Conservation (phyloP, 2,113 vertebrate species). For the Oncorhynchus kisutch region DNA sequence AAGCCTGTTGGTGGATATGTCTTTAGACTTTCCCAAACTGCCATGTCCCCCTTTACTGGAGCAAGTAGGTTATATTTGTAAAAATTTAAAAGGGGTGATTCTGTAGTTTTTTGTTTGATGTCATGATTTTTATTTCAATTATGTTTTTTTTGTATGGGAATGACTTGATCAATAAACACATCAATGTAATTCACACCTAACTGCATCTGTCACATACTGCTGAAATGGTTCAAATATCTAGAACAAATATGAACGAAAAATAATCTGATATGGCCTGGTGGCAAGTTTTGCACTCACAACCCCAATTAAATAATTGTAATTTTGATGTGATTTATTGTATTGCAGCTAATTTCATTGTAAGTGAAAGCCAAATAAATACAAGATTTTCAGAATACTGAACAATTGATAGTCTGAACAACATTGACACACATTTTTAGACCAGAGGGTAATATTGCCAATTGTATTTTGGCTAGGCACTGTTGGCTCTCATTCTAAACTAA, state of each 20-base stretch:
- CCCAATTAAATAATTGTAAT: background rate
- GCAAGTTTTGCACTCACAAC: background rate
- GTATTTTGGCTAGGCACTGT: background rate
- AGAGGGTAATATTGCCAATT: constrained; percentile 27
- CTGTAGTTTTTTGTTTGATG: constrained; percentile 1
- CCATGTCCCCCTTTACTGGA: background rate
- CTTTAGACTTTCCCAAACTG: background rate
- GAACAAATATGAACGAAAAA: background rate
- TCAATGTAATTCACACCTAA: constrained; percentile 17
- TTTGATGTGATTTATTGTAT: constrained; percentile 66
- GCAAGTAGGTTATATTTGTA: too few relatives aligned
- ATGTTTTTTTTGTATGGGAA: constrained; percentile 15
- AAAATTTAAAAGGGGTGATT: background rate
- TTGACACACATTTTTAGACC: constrained; percentile 24
- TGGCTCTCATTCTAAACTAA: constrained; percentile 2
- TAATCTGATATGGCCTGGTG: background rate
- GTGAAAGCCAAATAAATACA: constrained; percentile 44
- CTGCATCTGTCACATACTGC: constrained; percentile 1
- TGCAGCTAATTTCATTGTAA: constrained; percentile 62
- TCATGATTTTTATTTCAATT: constrained; percentile 6
- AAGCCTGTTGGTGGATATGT: constrained; percentile 16
- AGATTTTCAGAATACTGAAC: background rate
- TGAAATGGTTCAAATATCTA: background rate
- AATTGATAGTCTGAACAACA: constrained; percentile 27
- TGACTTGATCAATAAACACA: background rate